Conservation (phyloP, 92 coral and sea anemone species). For the Parazoanthus atlanticus region DNA sequence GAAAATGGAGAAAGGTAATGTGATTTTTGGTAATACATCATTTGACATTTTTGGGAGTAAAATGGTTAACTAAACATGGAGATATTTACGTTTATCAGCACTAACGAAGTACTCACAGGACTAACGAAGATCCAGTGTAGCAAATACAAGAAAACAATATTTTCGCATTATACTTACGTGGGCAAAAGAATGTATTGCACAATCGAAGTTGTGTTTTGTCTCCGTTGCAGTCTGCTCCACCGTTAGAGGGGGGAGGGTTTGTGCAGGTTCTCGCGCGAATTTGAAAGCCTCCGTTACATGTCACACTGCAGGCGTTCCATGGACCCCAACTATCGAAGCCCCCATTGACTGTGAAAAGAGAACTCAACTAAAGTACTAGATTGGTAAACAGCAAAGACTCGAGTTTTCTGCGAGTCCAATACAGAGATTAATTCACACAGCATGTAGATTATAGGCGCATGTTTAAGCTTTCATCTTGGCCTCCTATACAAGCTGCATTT, state of each 20-base stretch:
- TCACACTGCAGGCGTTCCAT: conserved; percentile 39
- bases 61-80: too few relatives aligned
- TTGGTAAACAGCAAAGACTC: not conserved
- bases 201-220: conserved; percentile 10
- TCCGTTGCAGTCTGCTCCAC: conserved; percentile 35
- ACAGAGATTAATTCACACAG: not conserved
- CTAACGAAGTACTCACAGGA: not conserved
- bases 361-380: not conserved
- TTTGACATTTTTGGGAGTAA: too few relatives aligned
- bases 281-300: conserved; percentile 46
- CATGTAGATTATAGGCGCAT: too few relatives aligned
- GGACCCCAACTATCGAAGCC: conserved; percentile 46
- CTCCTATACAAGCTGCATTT: too few relatives aligned
- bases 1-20: too few relatives aligned
- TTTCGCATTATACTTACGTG: conserved; percentile 38
- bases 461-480: too few relatives aligned
- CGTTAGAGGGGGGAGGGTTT: conserved; percentile 48
- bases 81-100: not conserved
- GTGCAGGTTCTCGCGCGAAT: conserved; percentile 44
- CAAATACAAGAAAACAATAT: too few relatives aligned
- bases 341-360: conserved; percentile 34
- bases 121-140: not conserved
- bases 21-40: too few relatives aligned
- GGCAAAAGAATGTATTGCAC: conserved; percentile 43
- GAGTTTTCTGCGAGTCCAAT: not conserved